These are phyloP conservation scores for Bryconaethiops microstoma DNA, from an alignment of 2,797 vertebrate genomes.

Conservation along the genomic window DNA sequence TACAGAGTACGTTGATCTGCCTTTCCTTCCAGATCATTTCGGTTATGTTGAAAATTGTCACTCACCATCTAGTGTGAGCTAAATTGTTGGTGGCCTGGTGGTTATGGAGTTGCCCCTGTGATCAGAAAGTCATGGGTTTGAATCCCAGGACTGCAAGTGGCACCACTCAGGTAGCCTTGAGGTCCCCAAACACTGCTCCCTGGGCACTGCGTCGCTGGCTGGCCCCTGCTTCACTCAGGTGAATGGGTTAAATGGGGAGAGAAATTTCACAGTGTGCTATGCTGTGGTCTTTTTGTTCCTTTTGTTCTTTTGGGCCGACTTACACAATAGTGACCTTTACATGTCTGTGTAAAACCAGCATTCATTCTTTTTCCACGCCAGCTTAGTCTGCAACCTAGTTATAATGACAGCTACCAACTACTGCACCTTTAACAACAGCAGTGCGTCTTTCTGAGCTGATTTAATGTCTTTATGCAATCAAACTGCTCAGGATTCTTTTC, in stretches of 20 bases:
- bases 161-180: too few species aligned
- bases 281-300: too few species aligned
- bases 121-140: too few species aligned
- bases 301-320: too few species aligned
- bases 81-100: not conserved
- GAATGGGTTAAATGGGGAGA: too few species aligned
- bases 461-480: not conserved
- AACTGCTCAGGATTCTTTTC: not conserved
- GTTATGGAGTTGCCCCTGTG: not conserved
- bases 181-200: too few species aligned
- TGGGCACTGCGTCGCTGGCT: too few species aligned
- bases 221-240: too few species aligned
- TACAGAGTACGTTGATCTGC: conserved; percentile 15
- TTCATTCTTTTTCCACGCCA: not conserved
- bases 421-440: not conserved
- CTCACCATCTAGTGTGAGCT: not conserved
- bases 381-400: not conserved
- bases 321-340: not conserved
- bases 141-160: too few species aligned
- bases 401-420: not conserved
- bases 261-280: too few species aligned
- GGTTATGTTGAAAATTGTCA: conserved; percentile 14
- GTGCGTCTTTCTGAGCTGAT: not conserved
- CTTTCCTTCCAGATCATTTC: not conserved
- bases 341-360: not conserved